Base-by-base conservation (phyloP, 2,888 invertebrate species). In the Clitarchus hookeri region DNA sequence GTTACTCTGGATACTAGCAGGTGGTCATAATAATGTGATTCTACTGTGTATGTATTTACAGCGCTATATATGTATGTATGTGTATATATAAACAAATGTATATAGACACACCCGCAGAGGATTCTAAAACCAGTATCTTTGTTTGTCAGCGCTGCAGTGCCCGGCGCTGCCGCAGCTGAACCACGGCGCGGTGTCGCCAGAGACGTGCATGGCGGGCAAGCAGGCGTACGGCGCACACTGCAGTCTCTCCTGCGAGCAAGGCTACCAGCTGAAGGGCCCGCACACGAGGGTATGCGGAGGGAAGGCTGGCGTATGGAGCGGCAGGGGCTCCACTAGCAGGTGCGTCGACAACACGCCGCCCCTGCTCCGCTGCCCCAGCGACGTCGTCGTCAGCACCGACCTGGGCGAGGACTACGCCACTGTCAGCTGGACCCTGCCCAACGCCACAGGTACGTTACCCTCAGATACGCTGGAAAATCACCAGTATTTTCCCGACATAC, bases 291-390 rank as follows among this genome's bases (percentile, higher is more conserved):
- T 91, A 36, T 95, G 95, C 89, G 91, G 91, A 11, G 93, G 94
- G 48, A 92, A 92, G 87, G 93, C 93, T 77, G 93, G 93, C 0
- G 91, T 93, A 90, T 94, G 94, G 93, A 91, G 92, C 23, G 91
- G 92, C 80, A 92, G 93, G 86, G 91, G 91, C 84, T 92, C 90
- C 84, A 89, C 90, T 78, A 92, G 90, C 87, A 91, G 91, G 86
- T 94, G 93, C 89, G 89, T 92, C 85, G 95, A 95, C 90, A 91
- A 93, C 44, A 92, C 92, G 36, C 93, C 94, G 11, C 95, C 95
- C 4, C 90, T 89, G 0, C 90, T 95, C 48, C 90, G 89, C 44
- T 95, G 95, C 88, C 95, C 95, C 0, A 88, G 91, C 44, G 92
- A 94, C 90, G 91, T 94, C 23, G 91, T 91, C 0, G 90, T 91